Percentiles rank a stretch among this genome's conserved stretches.
phyloP scores from a whole-genome alignment of 2,797 vertebrate species.

The Pelochelys cantorii region DNA sequence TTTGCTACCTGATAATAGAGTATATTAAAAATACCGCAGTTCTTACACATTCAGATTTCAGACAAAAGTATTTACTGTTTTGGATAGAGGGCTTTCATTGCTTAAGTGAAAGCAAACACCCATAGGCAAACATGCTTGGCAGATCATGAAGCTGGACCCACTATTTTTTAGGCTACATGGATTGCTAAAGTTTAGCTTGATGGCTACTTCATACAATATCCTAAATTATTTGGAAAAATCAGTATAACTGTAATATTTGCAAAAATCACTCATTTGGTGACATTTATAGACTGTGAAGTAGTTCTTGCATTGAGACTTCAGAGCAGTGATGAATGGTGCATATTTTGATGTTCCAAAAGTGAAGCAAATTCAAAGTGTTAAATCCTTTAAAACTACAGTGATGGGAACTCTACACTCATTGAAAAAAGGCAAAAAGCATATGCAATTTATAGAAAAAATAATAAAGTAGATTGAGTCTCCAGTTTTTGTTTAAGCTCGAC shows the following conservation, averaged over 20 bases:
- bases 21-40: neutral
- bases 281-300: neutral
- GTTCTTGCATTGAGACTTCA: constrained; percentile 8
- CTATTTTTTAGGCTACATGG: neutral
- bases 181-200: neutral
- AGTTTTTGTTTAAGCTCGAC: constrained; percentile 42
- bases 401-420: neutral
- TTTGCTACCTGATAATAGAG: constrained; percentile 28
- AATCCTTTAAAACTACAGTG: neutral
- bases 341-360: neutral
- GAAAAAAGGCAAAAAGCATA: constrained; percentile 54
- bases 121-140: neutral
- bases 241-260: neutral
- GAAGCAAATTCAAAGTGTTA: constrained; percentile 7
- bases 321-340: neutral
- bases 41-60: constrained; percentile 11
- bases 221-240: neutral
- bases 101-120: neutral
- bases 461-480: constrained; percentile 95
- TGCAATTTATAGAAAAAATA: constrained; percentile 87
- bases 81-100: neutral
- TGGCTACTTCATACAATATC: constrained; percentile 20
- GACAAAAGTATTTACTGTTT: neutral
- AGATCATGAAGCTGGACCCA: neutral
- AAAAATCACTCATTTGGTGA: neutral